Evolutionary conservation across 1,140 invertebrate species (phyloP).

Genomic region (Drosophila aff.): DNA sequence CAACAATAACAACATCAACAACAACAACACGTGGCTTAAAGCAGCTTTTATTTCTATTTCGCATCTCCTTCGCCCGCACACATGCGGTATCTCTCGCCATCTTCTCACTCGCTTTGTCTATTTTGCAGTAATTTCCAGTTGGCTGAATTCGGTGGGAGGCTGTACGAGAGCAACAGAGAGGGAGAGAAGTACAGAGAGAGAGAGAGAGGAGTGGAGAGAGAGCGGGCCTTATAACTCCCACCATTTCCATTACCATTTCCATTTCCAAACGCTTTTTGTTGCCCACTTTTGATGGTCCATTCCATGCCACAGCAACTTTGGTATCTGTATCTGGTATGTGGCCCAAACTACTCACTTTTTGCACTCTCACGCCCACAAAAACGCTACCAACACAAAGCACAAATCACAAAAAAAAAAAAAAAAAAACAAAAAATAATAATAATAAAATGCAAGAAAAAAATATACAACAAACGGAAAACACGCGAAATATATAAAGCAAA

Average conservation of each 20-base stretch:
- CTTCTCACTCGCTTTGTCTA: conserved; percentile 36
- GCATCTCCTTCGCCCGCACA: conserved; percentile 14
- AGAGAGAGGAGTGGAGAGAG: not conserved
- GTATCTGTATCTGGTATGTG: conserved; percentile 19
- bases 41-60: conserved; percentile 44
- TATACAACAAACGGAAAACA: conserved; percentile 2
- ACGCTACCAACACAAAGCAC: conserved; percentile 15
- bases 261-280: conserved; percentile 53
- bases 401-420: conserved; percentile 23
- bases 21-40: conserved; percentile 65
- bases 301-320: conserved; percentile 16
- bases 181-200: too few relatives aligned
- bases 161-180: conserved; percentile 11
- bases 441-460: not conserved
- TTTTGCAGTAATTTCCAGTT: conserved; percentile 67
- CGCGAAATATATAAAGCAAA: conserved; percentile 24
- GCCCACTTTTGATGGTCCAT: conserved; percentile 51
- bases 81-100: conserved; percentile 21
- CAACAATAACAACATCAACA: conserved; percentile 13
- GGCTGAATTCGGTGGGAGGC: conserved; percentile 56
- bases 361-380: conserved; percentile 61
- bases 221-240: conserved; percentile 36
- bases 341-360: conserved; percentile 40
- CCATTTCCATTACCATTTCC: conserved; percentile 44
- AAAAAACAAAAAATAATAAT: conserved; percentile 14